Evolutionary conservation across 1,140 invertebrate genomes (phyloP), one percentile per base, ranked within the genome.

Genomic region (Pristionchus pacificus): DNA sequence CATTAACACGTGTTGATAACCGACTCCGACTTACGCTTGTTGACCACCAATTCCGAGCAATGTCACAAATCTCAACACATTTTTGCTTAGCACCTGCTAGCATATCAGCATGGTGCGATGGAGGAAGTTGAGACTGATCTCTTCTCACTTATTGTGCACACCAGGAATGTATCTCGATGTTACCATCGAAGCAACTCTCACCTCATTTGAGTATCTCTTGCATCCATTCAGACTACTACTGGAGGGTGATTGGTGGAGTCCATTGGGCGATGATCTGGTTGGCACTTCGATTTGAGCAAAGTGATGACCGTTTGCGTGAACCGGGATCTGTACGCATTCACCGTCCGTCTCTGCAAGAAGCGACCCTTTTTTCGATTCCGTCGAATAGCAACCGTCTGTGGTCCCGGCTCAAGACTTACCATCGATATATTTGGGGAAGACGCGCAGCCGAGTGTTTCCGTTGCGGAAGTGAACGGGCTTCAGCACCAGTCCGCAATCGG

Each of bases 391-490:
- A n/a, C n/a, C n/a, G n/a, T n/a, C n/a, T n/a, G n/a, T n/a, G n/a
- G n/a, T n/a, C 60, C n/a, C 66, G 30, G 32, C 14, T 3, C n/a
- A 33, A 62, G 32, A 66, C 66, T 69, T 28, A 80, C 79, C 79
- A 69, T 82, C 83, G 27, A 82, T 80, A 63, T 81, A 84, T 61
- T 82, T 82, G 14, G 80, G 80, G 58, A 82, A 82, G 27, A 82
- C 80, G 58, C 80, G 65, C 25, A 82, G 68, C 27, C 77, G 70
- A 13, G 80, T 82, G 70, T 82, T 82, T 55, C 80, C 80, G 72
- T 82, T 82, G 38, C 82, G 82, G 55, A 82, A 82, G 62, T 82
- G 80, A 14, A 82, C 80, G 10, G 80, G 80, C 60, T 82, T 82
- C 27, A 82, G 59, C 1, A 82, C 80, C n/a, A 82, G 63, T 10